These are phyloP conservation scores for Sterrhoptilus dennistouni DNA, from an alignment of 2,113 vertebrate genomes.

Conservation along the genomic window DNA sequence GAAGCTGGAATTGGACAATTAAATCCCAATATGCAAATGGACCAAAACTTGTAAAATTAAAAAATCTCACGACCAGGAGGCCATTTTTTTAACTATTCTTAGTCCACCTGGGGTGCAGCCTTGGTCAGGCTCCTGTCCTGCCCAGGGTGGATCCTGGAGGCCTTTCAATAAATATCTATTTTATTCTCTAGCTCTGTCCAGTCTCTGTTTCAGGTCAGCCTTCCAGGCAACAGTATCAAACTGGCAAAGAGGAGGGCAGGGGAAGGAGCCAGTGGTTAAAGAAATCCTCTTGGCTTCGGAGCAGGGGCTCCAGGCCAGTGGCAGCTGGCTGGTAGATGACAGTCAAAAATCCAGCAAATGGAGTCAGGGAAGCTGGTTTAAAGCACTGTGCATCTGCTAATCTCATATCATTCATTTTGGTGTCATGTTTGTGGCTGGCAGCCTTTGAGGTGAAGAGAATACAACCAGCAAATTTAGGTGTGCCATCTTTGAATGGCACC, in stretches of 20 bases:
- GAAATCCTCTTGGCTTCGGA: background rate
- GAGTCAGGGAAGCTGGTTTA: constrained; percentile 24
- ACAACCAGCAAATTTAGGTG: background rate
- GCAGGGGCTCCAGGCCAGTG: background rate
- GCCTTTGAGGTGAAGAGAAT: background rate
- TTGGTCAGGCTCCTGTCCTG: too few relatives aligned
- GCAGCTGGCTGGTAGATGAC: constrained; percentile 18
- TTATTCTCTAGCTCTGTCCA: too few relatives aligned
- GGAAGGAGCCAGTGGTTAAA: background rate
- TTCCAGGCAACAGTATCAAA: background rate
- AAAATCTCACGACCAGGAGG: too few relatives aligned
- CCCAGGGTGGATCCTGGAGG: too few relatives aligned
- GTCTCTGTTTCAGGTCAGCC: too few relatives aligned
- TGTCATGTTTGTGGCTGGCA: background rate
- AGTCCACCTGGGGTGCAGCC: too few relatives aligned
- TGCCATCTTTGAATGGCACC: background rate
- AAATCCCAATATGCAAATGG: too few relatives aligned
- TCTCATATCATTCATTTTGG: background rate
- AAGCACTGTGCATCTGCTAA: background rate
- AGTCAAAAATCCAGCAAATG: constrained; percentile 35
- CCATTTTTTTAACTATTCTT: too few relatives aligned
- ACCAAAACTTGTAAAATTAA: too few relatives aligned
- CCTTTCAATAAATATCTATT: too few relatives aligned
- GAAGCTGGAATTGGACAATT: too few relatives aligned
- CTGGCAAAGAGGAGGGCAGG: background rate